Conservation (phyloP, 2,797 vertebrate genomes). For the Protosalanx chinensis region DNA sequence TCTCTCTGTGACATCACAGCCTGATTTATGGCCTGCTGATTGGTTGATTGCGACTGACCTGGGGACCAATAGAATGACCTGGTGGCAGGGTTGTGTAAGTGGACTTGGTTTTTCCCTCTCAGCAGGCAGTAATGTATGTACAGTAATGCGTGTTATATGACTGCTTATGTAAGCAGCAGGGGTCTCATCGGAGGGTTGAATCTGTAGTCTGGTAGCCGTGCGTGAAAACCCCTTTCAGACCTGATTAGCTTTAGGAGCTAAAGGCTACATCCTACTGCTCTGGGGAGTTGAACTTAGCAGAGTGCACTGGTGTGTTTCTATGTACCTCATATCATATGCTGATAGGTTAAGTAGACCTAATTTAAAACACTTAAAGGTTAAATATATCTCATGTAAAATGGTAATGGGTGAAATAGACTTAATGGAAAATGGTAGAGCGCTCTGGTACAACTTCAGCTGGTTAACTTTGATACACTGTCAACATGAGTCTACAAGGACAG, state of each 20-base stretch:
- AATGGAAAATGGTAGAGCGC: too few species aligned
- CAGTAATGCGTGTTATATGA: slow-evolving; percentile 18
- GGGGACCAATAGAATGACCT: slow-evolving; percentile 19
- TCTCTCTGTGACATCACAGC: slow-evolving; percentile 16
- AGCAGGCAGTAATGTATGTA: too few species aligned
- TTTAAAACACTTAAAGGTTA: too few species aligned
- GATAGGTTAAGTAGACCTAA: too few species aligned
- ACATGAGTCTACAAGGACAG: neutral
- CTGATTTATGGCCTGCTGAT: slow-evolving; percentile 28
- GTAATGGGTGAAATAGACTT: too few species aligned
- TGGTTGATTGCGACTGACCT: slow-evolving; percentile 36
- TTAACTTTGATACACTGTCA: neutral
- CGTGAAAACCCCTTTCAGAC: slow-evolving; percentile 7
- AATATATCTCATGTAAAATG: too few species aligned
- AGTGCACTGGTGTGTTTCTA: neutral
- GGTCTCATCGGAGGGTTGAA: slow-evolving; percentile 21
- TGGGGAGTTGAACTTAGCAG: slow-evolving; percentile 29
- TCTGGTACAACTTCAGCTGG: neutral
- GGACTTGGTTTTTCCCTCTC: slow-evolving; percentile 3
- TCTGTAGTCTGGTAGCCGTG: slow-evolving; percentile 25
- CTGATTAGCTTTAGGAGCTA: slow-evolving; percentile 18
- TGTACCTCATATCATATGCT: too few species aligned
- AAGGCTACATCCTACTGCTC: slow-evolving; percentile 17
- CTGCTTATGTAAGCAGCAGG: slow-evolving; percentile 21
- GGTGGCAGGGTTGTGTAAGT: slow-evolving; percentile 28